A percentile compares a stretch with the other conserved stretches of the same genome.
These are phyloP conservation scores for Caenorhabditis brenneri DNA, from an alignment of 1,140 invertebrate species.

Conservation along the genomic window DNA sequence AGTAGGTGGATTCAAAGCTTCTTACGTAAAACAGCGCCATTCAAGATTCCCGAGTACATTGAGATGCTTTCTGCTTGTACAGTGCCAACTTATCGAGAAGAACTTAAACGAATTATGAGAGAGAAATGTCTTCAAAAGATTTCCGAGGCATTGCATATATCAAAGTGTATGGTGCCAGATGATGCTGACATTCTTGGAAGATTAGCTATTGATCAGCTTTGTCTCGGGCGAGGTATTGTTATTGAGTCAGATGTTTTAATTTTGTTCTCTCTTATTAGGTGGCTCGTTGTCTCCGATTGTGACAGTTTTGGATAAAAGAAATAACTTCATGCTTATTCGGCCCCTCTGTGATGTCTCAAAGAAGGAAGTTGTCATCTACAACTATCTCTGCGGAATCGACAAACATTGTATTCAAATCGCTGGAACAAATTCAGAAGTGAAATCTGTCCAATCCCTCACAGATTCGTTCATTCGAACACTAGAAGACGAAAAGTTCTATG, in stretches of 20 bases:
- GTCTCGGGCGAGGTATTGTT: constrained; percentile 16
- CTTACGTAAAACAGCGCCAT: neutral
- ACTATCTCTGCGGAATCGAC: neutral
- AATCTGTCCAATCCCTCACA: neutral
- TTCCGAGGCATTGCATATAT: neutral
- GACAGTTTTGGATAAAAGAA: neutral
- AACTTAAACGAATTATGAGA: constrained; percentile 45
- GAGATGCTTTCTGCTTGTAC: constrained; percentile 10
- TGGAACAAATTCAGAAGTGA: neutral
- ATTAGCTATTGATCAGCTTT: constrained; percentile 26
- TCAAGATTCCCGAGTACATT: constrained; percentile 31
- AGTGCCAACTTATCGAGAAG: constrained; percentile 17
- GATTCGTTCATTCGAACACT: constrained; percentile 9
- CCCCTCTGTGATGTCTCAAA: neutral
- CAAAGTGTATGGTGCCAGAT: constrained; percentile 52
- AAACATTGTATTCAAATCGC: neutral
- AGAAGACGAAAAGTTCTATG: constrained; percentile 19
- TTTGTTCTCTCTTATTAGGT: neutral
- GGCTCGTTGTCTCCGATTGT: neutral
- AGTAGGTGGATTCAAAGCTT: neutral
- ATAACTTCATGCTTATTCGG: neutral
- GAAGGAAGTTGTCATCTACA: neutral
- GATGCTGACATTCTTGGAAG: constrained; percentile 43
- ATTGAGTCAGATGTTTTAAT: neutral
- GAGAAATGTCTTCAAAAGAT: constrained; percentile 40